Evolutionary conservation across 2,797 vertebrate species (phyloP).

Genomic region (Sebastes flavidus): DNA sequence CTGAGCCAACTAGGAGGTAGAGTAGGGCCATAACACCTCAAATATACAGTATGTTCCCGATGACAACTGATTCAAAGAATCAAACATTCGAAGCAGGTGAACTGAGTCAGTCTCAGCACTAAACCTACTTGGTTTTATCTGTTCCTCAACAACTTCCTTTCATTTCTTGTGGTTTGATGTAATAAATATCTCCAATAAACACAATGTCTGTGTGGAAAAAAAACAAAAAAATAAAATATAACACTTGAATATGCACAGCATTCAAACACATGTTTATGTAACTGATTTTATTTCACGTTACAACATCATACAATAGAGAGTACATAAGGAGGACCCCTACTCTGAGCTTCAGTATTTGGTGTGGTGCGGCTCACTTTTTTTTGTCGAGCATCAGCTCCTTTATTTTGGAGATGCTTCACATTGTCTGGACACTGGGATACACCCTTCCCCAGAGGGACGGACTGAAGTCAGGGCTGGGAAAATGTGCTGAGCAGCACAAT

Average conservation of each 20-base stretch:
- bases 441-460: slow-evolving; percentile 32
- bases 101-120: neutral
- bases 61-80: neutral
- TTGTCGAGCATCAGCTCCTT: slow-evolving; percentile 27
- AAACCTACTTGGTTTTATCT: neutral
- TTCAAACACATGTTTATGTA: neutral
- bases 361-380: neutral
- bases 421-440: slow-evolving; percentile 45
- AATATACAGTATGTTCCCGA: neutral
- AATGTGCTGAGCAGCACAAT: slow-evolving; percentile 64
- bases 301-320: neutral
- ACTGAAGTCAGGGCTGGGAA: slow-evolving; percentile 57
- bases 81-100: neutral
- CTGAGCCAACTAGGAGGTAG: neutral
- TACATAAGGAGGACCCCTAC: neutral
- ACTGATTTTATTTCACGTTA: neutral
- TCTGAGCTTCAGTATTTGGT: neutral
- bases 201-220: neutral
- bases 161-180: neutral
- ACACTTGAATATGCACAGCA: too few species aligned
- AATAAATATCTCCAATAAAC: neutral
- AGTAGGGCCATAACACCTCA: neutral
- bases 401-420: slow-evolving; percentile 19
- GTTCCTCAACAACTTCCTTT: neutral
- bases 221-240: neutral